Percentiles rank a stretch among this genome's conserved stretches.
phyloP scores from a whole-genome alignment of 1,140 invertebrate genomes.

The Drosophila prosaltans region DNA sequence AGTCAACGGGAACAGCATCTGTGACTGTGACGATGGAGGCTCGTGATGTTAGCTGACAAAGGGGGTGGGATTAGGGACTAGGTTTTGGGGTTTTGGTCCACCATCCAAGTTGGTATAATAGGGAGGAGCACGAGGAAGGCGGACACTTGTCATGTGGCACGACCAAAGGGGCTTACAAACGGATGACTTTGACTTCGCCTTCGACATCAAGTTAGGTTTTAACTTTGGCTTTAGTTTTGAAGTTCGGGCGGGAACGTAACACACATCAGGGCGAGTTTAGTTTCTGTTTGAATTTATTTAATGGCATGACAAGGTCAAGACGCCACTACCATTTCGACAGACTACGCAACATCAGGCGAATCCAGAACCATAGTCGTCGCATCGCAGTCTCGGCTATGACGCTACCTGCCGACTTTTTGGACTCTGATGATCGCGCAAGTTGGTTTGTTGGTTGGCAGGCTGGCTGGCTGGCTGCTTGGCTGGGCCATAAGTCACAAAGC shows the following conservation, averaged over 20 bases:
- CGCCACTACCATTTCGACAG: constrained; percentile 59
- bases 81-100: background rate
- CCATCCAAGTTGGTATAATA: background rate
- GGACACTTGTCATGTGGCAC: constrained; percentile 72
- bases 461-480: constrained; percentile 10
- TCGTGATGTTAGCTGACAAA: constrained; percentile 25
- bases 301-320: constrained; percentile 81
- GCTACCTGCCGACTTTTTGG: constrained; percentile 62
- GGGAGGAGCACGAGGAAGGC: constrained; percentile 34
- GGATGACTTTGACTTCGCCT: background rate
- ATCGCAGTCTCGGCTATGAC: constrained; percentile 29
- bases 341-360: constrained; percentile 26
- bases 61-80: constrained; percentile 28
- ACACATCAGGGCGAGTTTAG: constrained; percentile 57
- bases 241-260: constrained; percentile 15
- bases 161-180: constrained; percentile 24
- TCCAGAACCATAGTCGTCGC: background rate
- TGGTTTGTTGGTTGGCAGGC: constrained; percentile 18
- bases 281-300: constrained; percentile 79
- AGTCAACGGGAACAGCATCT: constrained; percentile 17
- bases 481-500: constrained; percentile 82
- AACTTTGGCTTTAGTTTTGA: background rate
- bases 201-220: constrained; percentile 2
- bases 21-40: background rate
- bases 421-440: constrained; percentile 62